Conservation (phyloP, 1,140 invertebrate genomes). For the Bombus affinis region DNA sequence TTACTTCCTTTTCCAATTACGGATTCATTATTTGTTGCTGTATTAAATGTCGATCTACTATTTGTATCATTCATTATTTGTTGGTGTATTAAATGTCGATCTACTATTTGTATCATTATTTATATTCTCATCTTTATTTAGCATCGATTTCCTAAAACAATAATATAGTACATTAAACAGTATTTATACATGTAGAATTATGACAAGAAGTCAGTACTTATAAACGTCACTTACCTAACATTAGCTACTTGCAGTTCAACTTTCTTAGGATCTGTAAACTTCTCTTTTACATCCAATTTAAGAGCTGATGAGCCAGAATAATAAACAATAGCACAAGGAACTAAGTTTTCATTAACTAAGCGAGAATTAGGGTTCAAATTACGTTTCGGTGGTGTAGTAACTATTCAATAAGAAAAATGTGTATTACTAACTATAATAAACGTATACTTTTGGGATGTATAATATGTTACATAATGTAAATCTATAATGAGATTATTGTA, state of each 20-base stretch:
- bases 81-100: slow-evolving; percentile 14
- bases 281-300: slow-evolving; percentile 78
- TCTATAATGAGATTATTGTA: no score
- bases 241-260: slow-evolving; percentile 80
- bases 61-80: background rate
- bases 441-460: background rate
- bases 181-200: no score
- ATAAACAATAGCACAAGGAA: slow-evolving; percentile 90
- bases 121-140: background rate
- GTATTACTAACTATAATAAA: background rate
- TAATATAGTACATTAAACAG: background rate
- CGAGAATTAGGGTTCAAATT: slow-evolving; percentile 83
- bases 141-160: slow-evolving; percentile 28
- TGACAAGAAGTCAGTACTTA: background rate
- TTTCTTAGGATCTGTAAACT: slow-evolving; percentile 79
- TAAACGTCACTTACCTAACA: slow-evolving; percentile 74
- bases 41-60: slow-evolving; percentile 19
- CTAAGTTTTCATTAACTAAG: slow-evolving; percentile 87
- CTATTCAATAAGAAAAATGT: slow-evolving; percentile 81
- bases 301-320: slow-evolving; percentile 83
- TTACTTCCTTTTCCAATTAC: slow-evolving; percentile 65
- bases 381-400: slow-evolving; percentile 89
- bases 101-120: slow-evolving; percentile 5
- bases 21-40: slow-evolving; percentile 21
- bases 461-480: background rate